A percentile compares a stretch with the other conserved stretches of the same genome.
These are phyloP conservation scores for Scophthalmus maximus DNA, from an alignment of 2,113 vertebrate genomes.

Conservation along the genomic window DNA sequence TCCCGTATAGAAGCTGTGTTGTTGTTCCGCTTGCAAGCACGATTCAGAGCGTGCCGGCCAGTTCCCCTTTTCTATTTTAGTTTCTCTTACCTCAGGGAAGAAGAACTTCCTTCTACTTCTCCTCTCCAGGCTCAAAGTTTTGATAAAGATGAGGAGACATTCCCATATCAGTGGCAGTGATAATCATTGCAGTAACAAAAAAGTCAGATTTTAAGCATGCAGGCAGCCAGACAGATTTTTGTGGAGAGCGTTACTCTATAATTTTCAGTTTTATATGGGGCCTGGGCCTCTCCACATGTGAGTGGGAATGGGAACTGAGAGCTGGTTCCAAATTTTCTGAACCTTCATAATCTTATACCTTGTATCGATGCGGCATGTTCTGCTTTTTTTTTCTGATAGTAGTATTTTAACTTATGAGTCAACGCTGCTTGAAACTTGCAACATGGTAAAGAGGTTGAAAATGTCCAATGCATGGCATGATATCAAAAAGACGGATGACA, in stretches of 20 bases:
- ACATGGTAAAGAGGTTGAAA: neutral
- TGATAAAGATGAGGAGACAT: conserved; percentile 2
- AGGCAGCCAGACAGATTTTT: neutral
- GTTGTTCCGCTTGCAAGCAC: conserved; percentile 48
- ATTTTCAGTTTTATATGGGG: conserved; percentile 12
- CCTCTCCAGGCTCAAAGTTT: conserved; percentile 23
- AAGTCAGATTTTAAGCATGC: neutral
- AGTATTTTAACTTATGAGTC: neutral
- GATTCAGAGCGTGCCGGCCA: conserved; percentile 59
- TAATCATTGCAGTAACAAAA: neutral
- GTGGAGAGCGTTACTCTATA: neutral
- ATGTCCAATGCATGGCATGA: neutral
- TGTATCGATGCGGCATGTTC: neutral
- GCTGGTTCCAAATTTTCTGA: neutral
- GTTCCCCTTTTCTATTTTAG: conserved; percentile 75
- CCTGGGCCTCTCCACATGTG: neutral
- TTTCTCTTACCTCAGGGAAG: conserved; percentile 60
- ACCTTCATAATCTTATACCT: neutral
- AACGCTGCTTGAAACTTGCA: neutral
- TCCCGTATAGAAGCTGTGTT: conserved; percentile 13
- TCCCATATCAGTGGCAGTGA: neutral
- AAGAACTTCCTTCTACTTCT: conserved; percentile 62
- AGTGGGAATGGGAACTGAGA: neutral
- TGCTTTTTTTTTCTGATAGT: too few relatives aligned
- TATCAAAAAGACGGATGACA: neutral